Evolutionary conservation across 2,888 invertebrate species (phyloP).

Genomic region (Drosophila rubida): DNA sequence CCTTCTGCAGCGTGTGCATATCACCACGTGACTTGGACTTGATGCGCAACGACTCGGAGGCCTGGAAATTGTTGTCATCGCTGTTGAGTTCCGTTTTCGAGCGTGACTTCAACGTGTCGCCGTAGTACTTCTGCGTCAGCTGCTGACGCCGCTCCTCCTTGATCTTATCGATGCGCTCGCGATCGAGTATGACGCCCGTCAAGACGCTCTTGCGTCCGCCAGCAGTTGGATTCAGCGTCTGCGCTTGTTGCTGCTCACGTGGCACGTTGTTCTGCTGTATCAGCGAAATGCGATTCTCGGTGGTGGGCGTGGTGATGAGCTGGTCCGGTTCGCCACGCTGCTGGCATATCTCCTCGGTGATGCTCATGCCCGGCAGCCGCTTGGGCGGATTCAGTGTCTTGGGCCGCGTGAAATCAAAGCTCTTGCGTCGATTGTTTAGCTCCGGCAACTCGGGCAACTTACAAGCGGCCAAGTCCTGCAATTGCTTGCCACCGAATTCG

Average conservation of each 20-base stretch:
- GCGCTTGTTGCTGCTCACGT: conserved; percentile 67
- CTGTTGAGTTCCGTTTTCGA: conserved; percentile 84
- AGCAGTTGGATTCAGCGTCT: conserved; percentile 38
- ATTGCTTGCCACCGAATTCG: conserved; percentile 87
- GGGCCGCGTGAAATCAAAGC: conserved; percentile 87
- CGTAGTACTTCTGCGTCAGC: conserved; percentile 93
- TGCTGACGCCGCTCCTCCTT: conserved; percentile 95
- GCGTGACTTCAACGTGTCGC: conserved; percentile 90
- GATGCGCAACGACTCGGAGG: conserved; percentile 81
- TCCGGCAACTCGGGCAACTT: conserved; percentile 81
- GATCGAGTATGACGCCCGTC: conserved; percentile 87
- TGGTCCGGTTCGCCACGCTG: conserved; percentile 42
- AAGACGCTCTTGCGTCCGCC: conserved; percentile 82
- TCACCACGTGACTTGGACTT: conserved; percentile 85
- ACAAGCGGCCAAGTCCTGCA: conserved; percentile 74
- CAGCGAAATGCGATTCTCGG: conserved; percentile 87
- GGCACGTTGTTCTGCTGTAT: conserved; percentile 86
- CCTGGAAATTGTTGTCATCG: conserved; percentile 81
- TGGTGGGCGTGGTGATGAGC: conserved; percentile 86
- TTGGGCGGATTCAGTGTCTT: conserved; percentile 87
- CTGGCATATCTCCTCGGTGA: conserved; percentile 81
- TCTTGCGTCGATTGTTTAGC: conserved; percentile 86
- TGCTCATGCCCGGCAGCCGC: conserved; percentile 83
- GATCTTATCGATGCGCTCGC: conserved; percentile 95
- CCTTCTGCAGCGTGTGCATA: conserved; percentile 82